Evolutionary conservation across 92 coral and sea anemone species (phyloP), one percentile per base, ranked within the genome.

Genomic region (Epizoanthus scotinus): DNA sequence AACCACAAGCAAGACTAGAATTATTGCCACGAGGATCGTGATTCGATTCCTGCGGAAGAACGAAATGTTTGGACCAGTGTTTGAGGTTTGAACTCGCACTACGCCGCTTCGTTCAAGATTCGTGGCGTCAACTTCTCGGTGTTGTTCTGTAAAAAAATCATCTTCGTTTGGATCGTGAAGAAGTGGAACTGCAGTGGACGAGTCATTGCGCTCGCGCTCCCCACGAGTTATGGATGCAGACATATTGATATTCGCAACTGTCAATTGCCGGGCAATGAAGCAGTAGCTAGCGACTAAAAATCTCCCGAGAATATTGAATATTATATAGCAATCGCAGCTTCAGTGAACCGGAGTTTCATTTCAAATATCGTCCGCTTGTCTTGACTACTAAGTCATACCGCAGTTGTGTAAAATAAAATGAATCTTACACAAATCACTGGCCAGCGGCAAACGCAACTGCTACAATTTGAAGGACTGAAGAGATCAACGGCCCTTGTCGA

Each of bases 181-280:
- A 42, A 92, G 54, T 0, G 97, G 97, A 18, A 89, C 94, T 22
- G 81, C 90, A 3, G 97, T 90, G 0, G 86, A 70, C 5, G 36
- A 42, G 24, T 78, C 86, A 52, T 52, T 78, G 22, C 84, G 62
- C 49, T 77, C 90, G 42, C 66, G 49, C 21, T 75, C 81, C 24
- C 14, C 81, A 20, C 81, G 67, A 75, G 81, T 20, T 26, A 75
- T 57, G 0, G 54, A 22, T 75, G 58, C 81, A 38, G 81, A 75
- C 81, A 75, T 75, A 14, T 3, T 54, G 34, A 18, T 9, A 25
- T 14, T 19, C 19, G 18, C 55, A 20, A 26, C 54, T 18, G 12
- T 36, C 19, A 54, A 21, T 10, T 17, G 28, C 29, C 28, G 36
- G 15, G 28, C 40, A 9, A 17, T 12, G 21, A 59, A 10, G 36